Percentiles rank a stretch among this genome's conserved stretches.
Conservation (phyloP, 2,888 invertebrate species). For the Protula sp. region DNA sequence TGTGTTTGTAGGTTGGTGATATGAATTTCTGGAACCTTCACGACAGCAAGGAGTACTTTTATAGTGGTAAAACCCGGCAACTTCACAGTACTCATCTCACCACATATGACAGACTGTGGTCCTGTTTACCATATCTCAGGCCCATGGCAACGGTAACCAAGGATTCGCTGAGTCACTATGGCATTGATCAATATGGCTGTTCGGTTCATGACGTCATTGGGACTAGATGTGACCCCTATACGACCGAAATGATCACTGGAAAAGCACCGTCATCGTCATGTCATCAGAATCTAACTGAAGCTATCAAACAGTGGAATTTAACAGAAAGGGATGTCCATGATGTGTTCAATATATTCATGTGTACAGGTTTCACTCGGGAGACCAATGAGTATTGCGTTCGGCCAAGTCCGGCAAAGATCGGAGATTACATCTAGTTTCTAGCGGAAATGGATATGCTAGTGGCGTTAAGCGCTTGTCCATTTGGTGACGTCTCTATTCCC, state of each 20-base stretch:
- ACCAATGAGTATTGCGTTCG: constrained; percentile 8
- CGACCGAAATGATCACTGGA: constrained; percentile 6
- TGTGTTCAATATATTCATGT: constrained; percentile 19
- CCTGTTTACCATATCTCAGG: constrained; percentile 9
- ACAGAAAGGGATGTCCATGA: constrained; percentile 12
- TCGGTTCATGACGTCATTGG: constrained; percentile 15
- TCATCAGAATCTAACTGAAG: constrained; percentile 9
- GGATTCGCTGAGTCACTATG: constrained; percentile 12
- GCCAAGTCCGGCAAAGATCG: constrained; percentile 9
- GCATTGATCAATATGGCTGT: constrained; percentile 11
- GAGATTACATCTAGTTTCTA: constrained; percentile 13
- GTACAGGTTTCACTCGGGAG: constrained; percentile 5
- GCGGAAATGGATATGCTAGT: constrained; percentile 15
- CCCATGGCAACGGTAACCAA: constrained; percentile 13
- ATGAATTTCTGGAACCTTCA: constrained; percentile 16
- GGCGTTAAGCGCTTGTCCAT: constrained; percentile 13
- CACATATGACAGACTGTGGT: constrained; percentile 15
- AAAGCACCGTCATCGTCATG: constrained; percentile 1
- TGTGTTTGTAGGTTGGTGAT: constrained; percentile 18
- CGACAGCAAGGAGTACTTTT: constrained; percentile 10
- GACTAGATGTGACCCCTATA: constrained; percentile 17
- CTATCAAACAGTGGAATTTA: constrained; percentile 8
- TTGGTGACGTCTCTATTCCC: not conserved
- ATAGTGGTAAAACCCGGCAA: constrained; percentile 11
- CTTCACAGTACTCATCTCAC: constrained; percentile 11